Percentiles rank a stretch among this genome's conserved stretches.
Evolutionary conservation across 2,888 invertebrate species (phyloP).

Genomic region (Pachymerium ferrugineum): DNA sequence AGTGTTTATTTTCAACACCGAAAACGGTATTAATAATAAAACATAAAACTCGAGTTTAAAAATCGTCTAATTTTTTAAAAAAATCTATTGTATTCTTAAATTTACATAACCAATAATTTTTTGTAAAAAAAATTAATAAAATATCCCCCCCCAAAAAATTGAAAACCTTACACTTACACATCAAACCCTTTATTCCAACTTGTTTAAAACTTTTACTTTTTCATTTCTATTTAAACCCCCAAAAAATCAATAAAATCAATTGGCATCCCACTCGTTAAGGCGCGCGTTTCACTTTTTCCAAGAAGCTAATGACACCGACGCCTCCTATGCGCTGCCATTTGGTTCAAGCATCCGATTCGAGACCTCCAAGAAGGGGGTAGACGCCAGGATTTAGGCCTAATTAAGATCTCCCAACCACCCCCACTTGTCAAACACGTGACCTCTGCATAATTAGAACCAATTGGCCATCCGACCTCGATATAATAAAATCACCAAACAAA

Average conservation of each 20-base stretch:
- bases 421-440: conserved; percentile 8
- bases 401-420: not conserved
- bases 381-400: conserved; percentile 3
- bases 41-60: too few relatives aligned
- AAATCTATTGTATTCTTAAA: too few relatives aligned
- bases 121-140: too few relatives aligned
- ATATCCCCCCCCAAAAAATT: not conserved
- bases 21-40: too few relatives aligned
- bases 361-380: not conserved
- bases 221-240: not conserved
- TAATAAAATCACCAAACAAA: not conserved
- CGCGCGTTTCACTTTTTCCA: conserved; percentile 3
- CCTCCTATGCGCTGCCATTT: not conserved
- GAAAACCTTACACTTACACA: not conserved
- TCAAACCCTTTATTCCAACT: not conserved
- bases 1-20: too few relatives aligned
- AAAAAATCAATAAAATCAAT: conserved; percentile 8
- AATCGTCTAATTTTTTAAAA: too few relatives aligned
- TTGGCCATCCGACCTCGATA: not conserved
- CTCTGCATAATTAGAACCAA: conserved; percentile 13
- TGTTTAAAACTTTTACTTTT: not conserved
- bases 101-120: too few relatives aligned
- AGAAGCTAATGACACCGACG: conserved; percentile 13
- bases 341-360: not conserved
- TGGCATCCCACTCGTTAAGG: conserved; percentile 8